Percentiles rank a stretch among this genome's conserved stretches.
phyloP scores from a whole-genome alignment of 92 coral and sea anemone genomes.

The Galaxea fascicularis region DNA sequence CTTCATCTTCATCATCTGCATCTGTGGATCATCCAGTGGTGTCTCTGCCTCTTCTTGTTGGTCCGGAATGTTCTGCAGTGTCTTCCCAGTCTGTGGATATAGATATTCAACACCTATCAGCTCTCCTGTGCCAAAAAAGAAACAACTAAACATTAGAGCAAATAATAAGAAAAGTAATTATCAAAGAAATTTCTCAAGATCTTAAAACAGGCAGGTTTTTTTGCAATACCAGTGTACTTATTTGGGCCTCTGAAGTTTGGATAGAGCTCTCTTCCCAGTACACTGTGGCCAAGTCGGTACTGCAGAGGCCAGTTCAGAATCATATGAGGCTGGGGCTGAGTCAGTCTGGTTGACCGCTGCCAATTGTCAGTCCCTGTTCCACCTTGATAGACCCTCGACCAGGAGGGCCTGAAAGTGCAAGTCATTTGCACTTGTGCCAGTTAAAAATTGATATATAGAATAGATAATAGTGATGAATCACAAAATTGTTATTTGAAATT shows the following conservation, averaged over 20 bases:
- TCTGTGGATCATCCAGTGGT: neutral
- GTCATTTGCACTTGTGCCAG: constrained; percentile 72
- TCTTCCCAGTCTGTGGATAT: constrained; percentile 31
- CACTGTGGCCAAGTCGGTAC: constrained; percentile 23
- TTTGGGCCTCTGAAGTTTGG: constrained; percentile 25
- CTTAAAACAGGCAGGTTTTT: neutral
- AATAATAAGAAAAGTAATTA: neutral
- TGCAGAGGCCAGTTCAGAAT: neutral
- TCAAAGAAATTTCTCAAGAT: neutral
- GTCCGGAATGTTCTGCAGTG: neutral
- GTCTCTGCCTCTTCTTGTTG: neutral
- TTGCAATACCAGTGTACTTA: constrained; percentile 54
- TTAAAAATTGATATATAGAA: neutral
- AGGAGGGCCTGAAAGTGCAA: constrained; percentile 78
- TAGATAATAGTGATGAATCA: neutral
- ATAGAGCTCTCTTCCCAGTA: constrained; percentile 29
- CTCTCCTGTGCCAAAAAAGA: constrained; percentile 30
- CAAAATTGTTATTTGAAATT: neutral
- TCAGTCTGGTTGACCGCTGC: constrained; percentile 26
- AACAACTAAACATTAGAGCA: too few species aligned
- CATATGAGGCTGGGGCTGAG: neutral
- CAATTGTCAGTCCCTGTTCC: constrained; percentile 53
- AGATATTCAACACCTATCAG: constrained; percentile 55
- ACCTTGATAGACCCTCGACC: constrained; percentile 60
- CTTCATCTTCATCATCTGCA: neutral